Percentiles rank a stretch among this genome's conserved stretches.
phyloP scores from a whole-genome alignment of 2,888 invertebrate genomes.

The Globia sparganii region DNA sequence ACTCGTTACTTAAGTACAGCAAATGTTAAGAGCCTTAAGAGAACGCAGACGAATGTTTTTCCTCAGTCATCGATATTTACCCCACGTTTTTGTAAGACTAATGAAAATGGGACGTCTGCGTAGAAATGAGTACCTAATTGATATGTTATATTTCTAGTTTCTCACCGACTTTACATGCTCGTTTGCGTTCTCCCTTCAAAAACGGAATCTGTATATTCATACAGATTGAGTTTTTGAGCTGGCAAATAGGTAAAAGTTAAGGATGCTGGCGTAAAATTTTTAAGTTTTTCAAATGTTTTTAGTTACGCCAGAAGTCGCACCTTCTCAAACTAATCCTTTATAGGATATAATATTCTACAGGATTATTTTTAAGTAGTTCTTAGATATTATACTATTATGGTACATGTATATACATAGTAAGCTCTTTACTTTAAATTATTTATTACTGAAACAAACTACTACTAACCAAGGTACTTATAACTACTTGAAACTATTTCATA shows the following conservation, averaged over 20 bases:
- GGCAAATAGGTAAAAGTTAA: background rate
- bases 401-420: too few species aligned
- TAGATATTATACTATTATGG: too few species aligned
- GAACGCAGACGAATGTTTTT: too few species aligned
- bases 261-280: background rate
- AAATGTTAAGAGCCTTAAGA: too few species aligned
- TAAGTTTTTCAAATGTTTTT: background rate
- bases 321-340: background rate
- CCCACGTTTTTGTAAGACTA: too few species aligned
- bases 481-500: background rate
- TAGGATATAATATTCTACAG: too few species aligned
- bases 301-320: background rate
- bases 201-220: too few species aligned
- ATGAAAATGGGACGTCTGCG: background rate
- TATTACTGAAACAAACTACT: background rate
- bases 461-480: background rate
- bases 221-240: background rate
- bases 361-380: too few species aligned
- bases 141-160: background rate
- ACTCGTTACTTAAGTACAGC: too few species aligned
- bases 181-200: background rate
- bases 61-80: too few species aligned
- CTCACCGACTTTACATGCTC: too few species aligned
- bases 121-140: background rate
- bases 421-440: background rate